These are phyloP conservation scores for Lapara coniferarum DNA, from an alignment of 2,888 invertebrate genomes.

Conservation along the genomic window DNA sequence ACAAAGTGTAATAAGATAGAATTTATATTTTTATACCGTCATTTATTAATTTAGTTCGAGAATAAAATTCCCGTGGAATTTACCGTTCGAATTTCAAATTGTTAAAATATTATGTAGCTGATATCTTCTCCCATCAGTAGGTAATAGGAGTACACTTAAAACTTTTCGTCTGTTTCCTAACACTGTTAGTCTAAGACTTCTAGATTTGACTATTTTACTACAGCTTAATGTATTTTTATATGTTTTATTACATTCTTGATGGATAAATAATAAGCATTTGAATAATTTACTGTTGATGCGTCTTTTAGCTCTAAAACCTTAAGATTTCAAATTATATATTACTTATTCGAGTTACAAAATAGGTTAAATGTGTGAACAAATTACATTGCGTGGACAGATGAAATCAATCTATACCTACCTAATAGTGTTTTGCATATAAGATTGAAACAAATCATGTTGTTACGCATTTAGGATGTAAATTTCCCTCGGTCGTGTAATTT, in stretches of 20 bases:
- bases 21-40: constrained; percentile 13
- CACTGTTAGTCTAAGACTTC: background rate
- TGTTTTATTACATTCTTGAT: constrained; percentile 5
- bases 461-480: constrained; percentile 35
- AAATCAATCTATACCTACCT: constrained; percentile 5
- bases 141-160: background rate
- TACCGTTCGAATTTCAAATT: background rate
- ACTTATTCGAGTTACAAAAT: background rate
- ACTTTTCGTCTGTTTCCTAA: constrained; percentile 1
- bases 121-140: constrained; percentile 4
- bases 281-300: background rate
- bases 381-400: constrained; percentile 1
- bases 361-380: constrained; percentile 1
- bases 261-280: background rate
- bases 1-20: background rate
- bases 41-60: constrained; percentile 6
- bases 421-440: constrained; percentile 15
- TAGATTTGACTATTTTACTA: background rate
- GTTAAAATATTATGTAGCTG: background rate
- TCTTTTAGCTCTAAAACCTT: background rate
- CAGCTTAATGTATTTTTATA: constrained; percentile 11
- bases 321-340: background rate
- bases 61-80: constrained; percentile 8
- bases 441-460: constrained; percentile 24
- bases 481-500: constrained; percentile 1